Percentiles rank a stretch among this genome's conserved stretches.
These are phyloP conservation scores for Oryzias curvinotus DNA, from an alignment of 2,113 vertebrate genomes.

Conservation along the genomic window DNA sequence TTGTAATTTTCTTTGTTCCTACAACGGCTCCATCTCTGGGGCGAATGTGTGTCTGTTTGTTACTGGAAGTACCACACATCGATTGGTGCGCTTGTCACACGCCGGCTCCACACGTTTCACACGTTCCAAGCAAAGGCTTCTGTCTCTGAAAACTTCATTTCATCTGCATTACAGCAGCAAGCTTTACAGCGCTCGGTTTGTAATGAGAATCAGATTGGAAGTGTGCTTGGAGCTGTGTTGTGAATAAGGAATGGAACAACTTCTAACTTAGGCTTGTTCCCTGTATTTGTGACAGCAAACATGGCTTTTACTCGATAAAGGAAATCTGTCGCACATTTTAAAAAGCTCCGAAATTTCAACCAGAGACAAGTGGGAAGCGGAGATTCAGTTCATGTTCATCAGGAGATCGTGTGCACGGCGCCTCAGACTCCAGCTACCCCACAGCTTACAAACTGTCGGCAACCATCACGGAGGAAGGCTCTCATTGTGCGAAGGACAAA, in stretches of 20 bases:
- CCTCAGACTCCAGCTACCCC: constrained; percentile 35
- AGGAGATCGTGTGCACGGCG: constrained; percentile 15
- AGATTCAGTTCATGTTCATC: constrained; percentile 23
- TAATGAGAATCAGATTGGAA: neutral
- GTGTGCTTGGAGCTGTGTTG: neutral
- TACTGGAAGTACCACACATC: neutral
- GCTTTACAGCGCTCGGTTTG: neutral
- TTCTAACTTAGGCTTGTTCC: neutral
- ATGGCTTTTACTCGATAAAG: neutral
- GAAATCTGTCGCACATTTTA: constrained; percentile 7
- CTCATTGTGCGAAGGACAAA: constrained; percentile 75
- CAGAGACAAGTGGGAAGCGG: constrained; percentile 1
- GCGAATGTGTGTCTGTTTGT: constrained; percentile 3
- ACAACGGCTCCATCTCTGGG: constrained; percentile 6
- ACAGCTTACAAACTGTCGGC: constrained; percentile 52
- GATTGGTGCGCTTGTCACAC: constrained; percentile 3
- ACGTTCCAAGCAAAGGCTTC: constrained; percentile 1
- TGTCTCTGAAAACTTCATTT: constrained; percentile 4
- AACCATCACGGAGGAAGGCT: constrained; percentile 59
- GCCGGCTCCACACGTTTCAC: constrained; percentile 12
- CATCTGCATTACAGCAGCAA: neutral
- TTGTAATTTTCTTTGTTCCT: constrained; percentile 37
- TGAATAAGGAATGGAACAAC: neutral
- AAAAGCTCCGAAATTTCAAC: constrained; percentile 5
- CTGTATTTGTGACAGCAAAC: neutral